These are phyloP conservation scores for Caenorhabditis imperialis DNA, from an alignment of 2,888 invertebrate genomes.

Conservation along the genomic window DNA sequence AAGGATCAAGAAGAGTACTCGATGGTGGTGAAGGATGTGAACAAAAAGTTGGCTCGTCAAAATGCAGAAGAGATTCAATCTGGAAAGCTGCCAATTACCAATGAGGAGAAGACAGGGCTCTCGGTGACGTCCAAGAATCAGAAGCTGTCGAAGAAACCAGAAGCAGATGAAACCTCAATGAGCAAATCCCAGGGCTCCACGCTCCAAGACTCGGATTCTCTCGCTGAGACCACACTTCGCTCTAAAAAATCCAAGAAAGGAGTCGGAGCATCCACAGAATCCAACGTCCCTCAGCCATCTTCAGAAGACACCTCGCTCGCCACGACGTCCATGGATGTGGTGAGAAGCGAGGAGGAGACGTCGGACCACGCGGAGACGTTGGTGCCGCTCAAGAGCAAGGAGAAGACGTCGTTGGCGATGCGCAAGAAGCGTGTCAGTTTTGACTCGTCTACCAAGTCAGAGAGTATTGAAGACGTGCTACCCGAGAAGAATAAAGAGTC, in stretches of 20 bases:
- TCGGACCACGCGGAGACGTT: slow-evolving; percentile 20
- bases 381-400: slow-evolving; percentile 30
- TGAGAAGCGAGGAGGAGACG: slow-evolving; percentile 20
- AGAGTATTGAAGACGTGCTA: slow-evolving; percentile 38
- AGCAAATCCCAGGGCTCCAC: no score
- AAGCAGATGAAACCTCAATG: slow-evolving; percentile 10
- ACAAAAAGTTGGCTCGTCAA: slow-evolving; percentile 32
- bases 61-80: slow-evolving; percentile 45
- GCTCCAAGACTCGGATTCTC: slow-evolving; percentile 4
- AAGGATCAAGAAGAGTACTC: slow-evolving; percentile 41
- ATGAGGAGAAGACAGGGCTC: slow-evolving; percentile 35
- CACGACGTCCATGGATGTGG: slow-evolving; percentile 27
- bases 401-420: slow-evolving; percentile 39
- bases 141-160: slow-evolving; percentile 16
- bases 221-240: slow-evolving; percentile 22
- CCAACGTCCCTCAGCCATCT: slow-evolving; percentile 3
- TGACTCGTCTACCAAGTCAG: slow-evolving; percentile 47
- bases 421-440: slow-evolving; percentile 47
- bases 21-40: slow-evolving; percentile 35
- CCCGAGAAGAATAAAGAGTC: slow-evolving; percentile 34
- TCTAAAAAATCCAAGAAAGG: slow-evolving; percentile 31
- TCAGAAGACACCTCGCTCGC: slow-evolving; percentile 11
- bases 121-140: slow-evolving; percentile 25
- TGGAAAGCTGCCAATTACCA: slow-evolving; percentile 23
- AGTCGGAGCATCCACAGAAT: slow-evolving; percentile 1